Evolutionary conservation across 2,113 vertebrate species (phyloP), one percentile per base, ranked within the genome.

Genomic region (Naja naja): DNA sequence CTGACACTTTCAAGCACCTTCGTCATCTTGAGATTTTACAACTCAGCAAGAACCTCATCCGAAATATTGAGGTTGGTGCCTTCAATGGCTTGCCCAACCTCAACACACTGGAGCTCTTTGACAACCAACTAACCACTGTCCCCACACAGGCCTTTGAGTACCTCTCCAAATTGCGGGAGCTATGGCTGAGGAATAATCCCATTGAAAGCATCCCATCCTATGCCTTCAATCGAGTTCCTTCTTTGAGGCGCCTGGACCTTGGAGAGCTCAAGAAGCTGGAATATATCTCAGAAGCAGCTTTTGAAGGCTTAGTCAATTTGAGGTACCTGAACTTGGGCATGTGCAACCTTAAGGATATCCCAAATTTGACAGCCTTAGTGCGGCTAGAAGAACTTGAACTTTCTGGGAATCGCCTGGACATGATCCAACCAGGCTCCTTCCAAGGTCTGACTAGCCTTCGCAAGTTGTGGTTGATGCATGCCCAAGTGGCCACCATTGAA

Each of bases 11-110:
- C 98, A 99, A 99, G 93, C 99, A 99, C 95, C 97, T 99, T 58
- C 96, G 98, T 49, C 99, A 99, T 96, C 96, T 99, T 91, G 99
- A 99, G 98, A 99, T 99, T 96, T 98, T 99, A 0, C 99, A 99
- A 97, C 97, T 99, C 3, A 99, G 99, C 97, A 98, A 99, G 90
- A 99, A 99, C 95, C 97, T 99, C 95, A 99, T 99, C 92, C 97
- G 99, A 0, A 98, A 99, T 92, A 99, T 99, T 27, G 99, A 99
- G 96, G 98, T 99, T 23, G 99, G 99, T 0, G 99, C 99, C 16
- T 99, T 99, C 97, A 99, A 99, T 97, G 99, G 99, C 89, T 97
- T 99, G 93, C 99, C 99, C 94, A 99, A 99, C 98, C 98, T 99
- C 96, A 99, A 99, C 98, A 99, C 99, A 0, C 94, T 99, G 98